phyloP scores from a whole-genome alignment of 1,140 invertebrate genomes.

The Calycopis cecrops region DNA sequence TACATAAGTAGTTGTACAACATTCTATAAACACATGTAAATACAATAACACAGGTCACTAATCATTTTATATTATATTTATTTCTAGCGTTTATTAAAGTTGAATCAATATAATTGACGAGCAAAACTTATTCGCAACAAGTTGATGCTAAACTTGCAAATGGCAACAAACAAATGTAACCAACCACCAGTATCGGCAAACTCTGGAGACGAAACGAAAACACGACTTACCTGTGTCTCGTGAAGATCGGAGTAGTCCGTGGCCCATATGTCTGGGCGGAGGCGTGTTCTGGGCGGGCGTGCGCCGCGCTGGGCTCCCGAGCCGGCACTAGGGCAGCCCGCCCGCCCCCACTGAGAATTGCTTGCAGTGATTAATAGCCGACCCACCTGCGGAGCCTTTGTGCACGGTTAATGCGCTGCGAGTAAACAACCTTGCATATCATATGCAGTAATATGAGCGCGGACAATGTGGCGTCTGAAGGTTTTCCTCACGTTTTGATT shows the following conservation, averaged over 20 bases:
- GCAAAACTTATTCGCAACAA: slow-evolving; percentile 2
- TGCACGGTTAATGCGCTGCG: slow-evolving; percentile 58
- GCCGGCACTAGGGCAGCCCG: slow-evolving; percentile 60
- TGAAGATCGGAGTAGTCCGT: slow-evolving; percentile 19
- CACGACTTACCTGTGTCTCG: slow-evolving; percentile 31
- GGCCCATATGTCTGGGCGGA: slow-evolving; percentile 28
- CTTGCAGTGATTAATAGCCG: slow-evolving; percentile 62
- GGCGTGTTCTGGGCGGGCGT: slow-evolving; percentile 35
- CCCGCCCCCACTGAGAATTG: slow-evolving; percentile 49
- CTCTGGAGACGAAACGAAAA: slow-evolving; percentile 1
- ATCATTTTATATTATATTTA: no score
- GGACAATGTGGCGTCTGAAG: slow-evolving; percentile 10
- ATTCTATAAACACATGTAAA: no score
- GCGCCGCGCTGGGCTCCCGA: slow-evolving; percentile 41
- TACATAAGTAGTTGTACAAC: no score
- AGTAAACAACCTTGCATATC: slow-evolving; percentile 44
- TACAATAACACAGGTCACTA: no score
- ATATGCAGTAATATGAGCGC: slow-evolving; percentile 12
- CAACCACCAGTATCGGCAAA: slow-evolving; percentile 6
- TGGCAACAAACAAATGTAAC: slow-evolving; percentile 1
- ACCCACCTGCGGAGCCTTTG: slow-evolving; percentile 70
- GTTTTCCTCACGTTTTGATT: no score
- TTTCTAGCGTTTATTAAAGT: no score
- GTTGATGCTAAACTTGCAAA: not conserved
- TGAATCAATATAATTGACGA: slow-evolving; percentile 3